phyloP scores from a whole-genome alignment of 2,797 vertebrate species.

The Champsocephalus esox region DNA sequence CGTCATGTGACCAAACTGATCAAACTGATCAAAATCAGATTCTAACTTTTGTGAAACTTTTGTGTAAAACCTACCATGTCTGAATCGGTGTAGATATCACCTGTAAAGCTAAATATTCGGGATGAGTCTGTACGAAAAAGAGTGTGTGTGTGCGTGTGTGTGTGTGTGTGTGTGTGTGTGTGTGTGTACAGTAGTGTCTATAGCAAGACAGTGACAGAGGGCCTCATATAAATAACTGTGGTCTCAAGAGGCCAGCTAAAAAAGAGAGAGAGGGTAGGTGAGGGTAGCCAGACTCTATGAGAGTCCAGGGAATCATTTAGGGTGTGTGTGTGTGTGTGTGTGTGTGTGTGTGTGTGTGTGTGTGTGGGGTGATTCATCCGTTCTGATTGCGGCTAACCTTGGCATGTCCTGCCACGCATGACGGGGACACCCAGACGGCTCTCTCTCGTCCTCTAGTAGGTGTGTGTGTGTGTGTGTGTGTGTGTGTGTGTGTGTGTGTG shows the following conservation, averaged over 20 bases:
- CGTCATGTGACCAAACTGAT: neutral
- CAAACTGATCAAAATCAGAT: neutral
- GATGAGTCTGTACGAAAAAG: neutral
- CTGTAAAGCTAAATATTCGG: slow-evolving; percentile 29
- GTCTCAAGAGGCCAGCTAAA: slow-evolving; percentile 73
- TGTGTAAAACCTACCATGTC: neutral
- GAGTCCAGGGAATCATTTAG: slow-evolving; percentile 79
- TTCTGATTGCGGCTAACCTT: slow-evolving; percentile 99
- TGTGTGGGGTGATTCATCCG: slow-evolving; percentile 76
- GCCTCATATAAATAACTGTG: slow-evolving; percentile 80
- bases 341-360: slow-evolving; percentile 49
- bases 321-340: slow-evolving; percentile 34
- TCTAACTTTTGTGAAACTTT: neutral
- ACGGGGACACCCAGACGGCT: slow-evolving; percentile 97
- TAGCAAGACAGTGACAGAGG: slow-evolving; percentile 78
- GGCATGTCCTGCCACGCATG: slow-evolving; percentile 98
- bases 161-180: slow-evolving; percentile 11
- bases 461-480: slow-evolving; percentile 1
- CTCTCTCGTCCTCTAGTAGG: slow-evolving; percentile 81
- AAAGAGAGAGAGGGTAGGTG: slow-evolving; percentile 72
- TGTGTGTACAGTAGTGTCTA: slow-evolving; percentile 63
- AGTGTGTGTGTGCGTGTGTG: slow-evolving; percentile 24
- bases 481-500: neutral
- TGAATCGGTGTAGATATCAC: neutral
- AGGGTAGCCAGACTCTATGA: slow-evolving; percentile 72